These are phyloP conservation scores for Apeira syringaria DNA, from an alignment of 2,888 invertebrate genomes.

Conservation along the genomic window DNA sequence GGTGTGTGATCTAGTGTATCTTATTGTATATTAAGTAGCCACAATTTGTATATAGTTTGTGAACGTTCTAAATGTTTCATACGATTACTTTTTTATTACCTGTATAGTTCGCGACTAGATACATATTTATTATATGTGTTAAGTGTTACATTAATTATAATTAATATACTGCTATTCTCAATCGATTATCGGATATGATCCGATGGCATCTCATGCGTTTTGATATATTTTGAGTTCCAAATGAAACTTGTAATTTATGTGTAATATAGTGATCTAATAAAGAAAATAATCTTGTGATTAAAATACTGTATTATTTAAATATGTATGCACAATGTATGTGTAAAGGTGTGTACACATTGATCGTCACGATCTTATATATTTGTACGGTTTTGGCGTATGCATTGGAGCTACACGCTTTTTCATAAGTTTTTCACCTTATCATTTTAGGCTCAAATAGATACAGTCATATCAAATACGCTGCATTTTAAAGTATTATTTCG, in stretches of 20 bases:
- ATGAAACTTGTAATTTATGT: background rate
- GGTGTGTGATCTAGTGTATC: no score
- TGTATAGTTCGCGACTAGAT: no score
- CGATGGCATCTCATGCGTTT: conserved; percentile 16
- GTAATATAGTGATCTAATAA: background rate
- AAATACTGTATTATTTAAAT: no score
- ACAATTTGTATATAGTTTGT: conserved; percentile 19
- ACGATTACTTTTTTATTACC: background rate
- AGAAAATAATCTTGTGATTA: background rate
- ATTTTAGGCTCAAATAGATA: no score
- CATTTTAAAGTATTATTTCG: no score
- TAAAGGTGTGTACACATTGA: conserved; percentile 1
- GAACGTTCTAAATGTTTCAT: background rate
- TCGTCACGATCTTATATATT: no score
- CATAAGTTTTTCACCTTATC: no score
- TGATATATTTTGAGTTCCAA: background rate
- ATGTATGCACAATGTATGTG: background rate
- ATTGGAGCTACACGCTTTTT: no score
- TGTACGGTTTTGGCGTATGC: no score
- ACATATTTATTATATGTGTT: conserved; percentile 6
- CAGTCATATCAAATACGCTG: no score
- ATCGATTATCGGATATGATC: conserved; percentile 24
- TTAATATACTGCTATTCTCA: conserved; percentile 7
- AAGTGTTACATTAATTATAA: conserved; percentile 20
- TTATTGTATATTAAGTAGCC: conserved; percentile 12